Evolutionary conservation across 2,113 vertebrate species (phyloP).

Genomic region (Oreochromis tanganicae): DNA sequence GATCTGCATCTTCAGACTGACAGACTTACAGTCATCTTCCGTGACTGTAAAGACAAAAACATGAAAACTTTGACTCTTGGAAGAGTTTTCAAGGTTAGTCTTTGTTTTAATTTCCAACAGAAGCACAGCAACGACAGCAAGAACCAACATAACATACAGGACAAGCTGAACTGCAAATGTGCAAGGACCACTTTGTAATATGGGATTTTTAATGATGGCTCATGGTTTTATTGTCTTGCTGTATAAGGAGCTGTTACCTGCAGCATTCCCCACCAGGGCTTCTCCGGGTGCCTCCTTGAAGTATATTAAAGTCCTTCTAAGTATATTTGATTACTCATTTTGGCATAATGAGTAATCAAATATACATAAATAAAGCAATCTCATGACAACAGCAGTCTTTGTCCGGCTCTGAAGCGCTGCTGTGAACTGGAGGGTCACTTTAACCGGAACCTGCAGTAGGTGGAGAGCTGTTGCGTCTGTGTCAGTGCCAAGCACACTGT

Average conservation of each 20-base stretch:
- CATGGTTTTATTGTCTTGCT: background rate
- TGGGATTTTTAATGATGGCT: background rate
- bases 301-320: background rate
- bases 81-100: background rate
- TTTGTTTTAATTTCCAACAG: background rate
- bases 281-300: background rate
- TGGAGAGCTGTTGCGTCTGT: background rate
- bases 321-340: background rate
- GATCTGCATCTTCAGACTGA: background rate
- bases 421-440: background rate
- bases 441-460: background rate
- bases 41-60: background rate
- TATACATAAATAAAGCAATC: background rate
- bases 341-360: background rate
- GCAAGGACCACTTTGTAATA: background rate
- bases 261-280: rapidly evolving
- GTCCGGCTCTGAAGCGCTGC: background rate
- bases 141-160: background rate
- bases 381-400: background rate
- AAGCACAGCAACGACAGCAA: rapidly evolving
- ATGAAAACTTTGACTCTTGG: background rate
- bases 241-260: background rate
- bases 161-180: background rate
- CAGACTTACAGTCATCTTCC: too few species aligned
- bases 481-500: background rate